These are phyloP conservation scores for Andrena bicolor DNA, from an alignment of 2,888 invertebrate genomes.

Conservation along the genomic window DNA sequence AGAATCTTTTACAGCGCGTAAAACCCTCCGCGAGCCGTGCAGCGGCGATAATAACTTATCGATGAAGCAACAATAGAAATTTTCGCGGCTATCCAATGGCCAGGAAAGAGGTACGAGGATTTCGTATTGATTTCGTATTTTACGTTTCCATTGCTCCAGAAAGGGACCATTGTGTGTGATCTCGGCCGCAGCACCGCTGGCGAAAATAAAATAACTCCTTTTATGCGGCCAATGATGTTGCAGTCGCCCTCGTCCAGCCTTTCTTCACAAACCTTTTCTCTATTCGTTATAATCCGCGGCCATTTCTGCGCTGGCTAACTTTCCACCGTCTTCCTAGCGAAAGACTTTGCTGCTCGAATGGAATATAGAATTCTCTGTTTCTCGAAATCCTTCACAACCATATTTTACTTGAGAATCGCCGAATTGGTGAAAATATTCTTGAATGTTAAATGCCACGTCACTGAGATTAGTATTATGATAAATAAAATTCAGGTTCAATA, in stretches of 20 bases:
- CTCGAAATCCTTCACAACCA: not conserved
- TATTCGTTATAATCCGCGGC: constrained; percentile 24
- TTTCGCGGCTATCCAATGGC: constrained; percentile 49
- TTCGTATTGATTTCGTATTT: constrained; percentile 78
- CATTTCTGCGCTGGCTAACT: not conserved
- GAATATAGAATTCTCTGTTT: not conserved
- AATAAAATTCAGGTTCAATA: too few relatives aligned
- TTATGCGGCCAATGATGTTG: constrained; percentile 49
- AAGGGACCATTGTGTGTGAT: constrained; percentile 67
- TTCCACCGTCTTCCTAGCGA: not conserved
- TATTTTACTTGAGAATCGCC: not conserved
- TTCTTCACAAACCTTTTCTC: not conserved
- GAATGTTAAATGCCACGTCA: not conserved
- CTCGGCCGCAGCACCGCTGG: constrained; percentile 20
- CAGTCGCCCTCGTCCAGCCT: constrained; percentile 11
- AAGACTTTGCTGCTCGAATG: not conserved
- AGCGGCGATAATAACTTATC: constrained; percentile 57
- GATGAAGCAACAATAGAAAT: constrained; percentile 65
- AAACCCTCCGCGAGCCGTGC: not conserved
- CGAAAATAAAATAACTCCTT: constrained; percentile 59
- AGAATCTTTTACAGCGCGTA: not conserved
- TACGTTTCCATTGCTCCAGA: constrained; percentile 67
- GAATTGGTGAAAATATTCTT: not conserved
- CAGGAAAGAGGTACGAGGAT: constrained; percentile 37
- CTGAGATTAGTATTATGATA: not conserved